phyloP scores from a whole-genome alignment of 2,113 vertebrate species.

The Rhineura floridana region DNA sequence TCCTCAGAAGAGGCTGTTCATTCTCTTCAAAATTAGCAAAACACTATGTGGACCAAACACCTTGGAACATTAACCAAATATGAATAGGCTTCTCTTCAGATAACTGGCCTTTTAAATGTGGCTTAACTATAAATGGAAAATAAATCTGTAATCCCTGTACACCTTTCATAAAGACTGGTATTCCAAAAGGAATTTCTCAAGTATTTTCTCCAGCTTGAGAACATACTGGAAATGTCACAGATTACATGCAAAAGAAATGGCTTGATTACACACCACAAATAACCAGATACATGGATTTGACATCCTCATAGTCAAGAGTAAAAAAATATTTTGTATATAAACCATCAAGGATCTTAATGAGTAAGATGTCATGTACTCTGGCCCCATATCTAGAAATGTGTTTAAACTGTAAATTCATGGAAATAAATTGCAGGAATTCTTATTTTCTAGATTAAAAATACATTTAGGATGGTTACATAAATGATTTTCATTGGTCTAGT shows the following conservation, averaged over 20 bases:
- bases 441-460: background rate
- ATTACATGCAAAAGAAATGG: slow-evolving; percentile 54
- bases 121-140: slow-evolving; percentile 43
- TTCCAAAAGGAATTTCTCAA: slow-evolving; percentile 10
- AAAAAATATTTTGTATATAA: slow-evolving; percentile 32
- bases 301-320: slow-evolving; percentile 30
- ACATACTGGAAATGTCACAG: slow-evolving; percentile 40
- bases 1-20: background rate
- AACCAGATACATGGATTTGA: slow-evolving; percentile 35
- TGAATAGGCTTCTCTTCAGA: slow-evolving; percentile 30
- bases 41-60: background rate
- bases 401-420: slow-evolving; percentile 31
- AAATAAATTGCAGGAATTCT: slow-evolving; percentile 1
- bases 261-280: slow-evolving; percentile 36
- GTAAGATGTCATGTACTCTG: slow-evolving; percentile 25
- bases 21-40: background rate
- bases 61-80: slow-evolving; percentile 27
- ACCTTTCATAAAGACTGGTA: slow-evolving; percentile 24
- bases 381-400: slow-evolving; percentile 38
- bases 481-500: background rate
- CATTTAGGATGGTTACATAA: background rate
- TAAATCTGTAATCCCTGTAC: slow-evolving; percentile 53
- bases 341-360: slow-evolving; percentile 23
- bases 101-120: slow-evolving; percentile 21
- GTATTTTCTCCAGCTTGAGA: slow-evolving; percentile 31